Conservation (phyloP, 2,888 invertebrate species). For the Eristalis tenax region DNA sequence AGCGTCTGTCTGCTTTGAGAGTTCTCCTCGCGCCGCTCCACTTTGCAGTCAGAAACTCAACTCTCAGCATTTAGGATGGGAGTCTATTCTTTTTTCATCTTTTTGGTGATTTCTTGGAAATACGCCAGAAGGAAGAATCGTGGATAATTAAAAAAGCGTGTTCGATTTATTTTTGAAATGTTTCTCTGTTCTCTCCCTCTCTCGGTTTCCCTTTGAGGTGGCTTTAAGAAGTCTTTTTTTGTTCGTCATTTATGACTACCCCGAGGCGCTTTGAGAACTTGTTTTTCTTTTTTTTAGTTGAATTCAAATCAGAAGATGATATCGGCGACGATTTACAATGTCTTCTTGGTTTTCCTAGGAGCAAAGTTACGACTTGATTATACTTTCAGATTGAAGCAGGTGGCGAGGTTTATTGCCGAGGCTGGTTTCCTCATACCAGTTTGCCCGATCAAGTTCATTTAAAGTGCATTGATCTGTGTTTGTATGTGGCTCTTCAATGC, state of each 20-base stretch:
- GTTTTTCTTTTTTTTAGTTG: neutral
- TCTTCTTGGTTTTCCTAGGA: neutral
- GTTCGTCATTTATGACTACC: neutral
- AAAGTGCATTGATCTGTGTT: neutral
- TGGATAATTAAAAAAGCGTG: constrained; percentile 41
- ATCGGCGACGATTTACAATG: neutral
- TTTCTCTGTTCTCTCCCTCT: neutral
- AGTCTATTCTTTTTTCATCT: neutral
- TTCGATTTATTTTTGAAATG: constrained; percentile 38
- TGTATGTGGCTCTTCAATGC: neutral
- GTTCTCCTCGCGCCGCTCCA: neutral
- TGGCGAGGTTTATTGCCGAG: neutral
- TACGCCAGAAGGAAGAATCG: constrained; percentile 18
- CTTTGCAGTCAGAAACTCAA: no score
- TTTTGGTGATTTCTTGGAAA: constrained; percentile 19
- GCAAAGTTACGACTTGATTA: neutral
- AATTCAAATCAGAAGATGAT: neutral
- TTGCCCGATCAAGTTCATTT: neutral
- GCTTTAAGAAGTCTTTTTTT: neutral
- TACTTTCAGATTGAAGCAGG: neutral
- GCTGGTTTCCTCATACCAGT: neutral
- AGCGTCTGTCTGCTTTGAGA: neutral
- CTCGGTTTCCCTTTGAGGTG: neutral
- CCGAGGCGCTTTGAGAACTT: neutral
- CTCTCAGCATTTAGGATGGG: neutral